Evolutionary conservation across 2,113 vertebrate species (phyloP).

Genomic region (Microcebus ravelobensis): DNA sequence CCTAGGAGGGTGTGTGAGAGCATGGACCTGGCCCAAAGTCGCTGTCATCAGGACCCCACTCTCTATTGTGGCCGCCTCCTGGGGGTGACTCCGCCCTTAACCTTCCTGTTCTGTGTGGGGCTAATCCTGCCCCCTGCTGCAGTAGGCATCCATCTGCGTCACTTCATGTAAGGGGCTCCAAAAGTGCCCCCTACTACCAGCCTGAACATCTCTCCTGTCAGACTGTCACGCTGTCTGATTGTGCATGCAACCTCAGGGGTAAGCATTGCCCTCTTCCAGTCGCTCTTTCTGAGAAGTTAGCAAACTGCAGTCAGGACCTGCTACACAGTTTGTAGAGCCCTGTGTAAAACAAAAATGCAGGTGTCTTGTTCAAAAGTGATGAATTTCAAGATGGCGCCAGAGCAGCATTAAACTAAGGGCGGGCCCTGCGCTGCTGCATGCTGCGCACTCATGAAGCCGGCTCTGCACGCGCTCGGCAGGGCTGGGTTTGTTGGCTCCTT

Average conservation of each 20-base stretch:
- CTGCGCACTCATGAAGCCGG: not conserved
- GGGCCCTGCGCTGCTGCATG: rapidly evolving
- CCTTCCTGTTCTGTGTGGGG: not conserved
- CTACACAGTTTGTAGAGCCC: not conserved
- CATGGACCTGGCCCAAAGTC: not conserved
- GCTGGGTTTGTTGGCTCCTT: not conserved
- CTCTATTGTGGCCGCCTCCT: not conserved
- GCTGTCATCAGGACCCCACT: not conserved
- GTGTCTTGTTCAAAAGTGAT: not conserved
- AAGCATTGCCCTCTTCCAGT: not conserved
- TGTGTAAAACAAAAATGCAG: not conserved
- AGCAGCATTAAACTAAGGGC: not conserved
- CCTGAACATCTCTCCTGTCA: not conserved
- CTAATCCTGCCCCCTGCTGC: not conserved
- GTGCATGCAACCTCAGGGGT: not conserved
- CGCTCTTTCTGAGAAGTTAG: not conserved
- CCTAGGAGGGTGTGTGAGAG: not conserved
- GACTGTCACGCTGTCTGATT: not conserved
- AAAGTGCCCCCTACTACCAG: no score
- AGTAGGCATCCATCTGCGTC: not conserved
- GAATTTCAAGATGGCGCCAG: not conserved
- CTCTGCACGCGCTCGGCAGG: not conserved
- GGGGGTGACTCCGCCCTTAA: not conserved
- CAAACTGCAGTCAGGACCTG: not conserved
- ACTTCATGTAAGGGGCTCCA: not conserved